A percentile compares a stretch with the other conserved stretches of the same genome.
These are phyloP conservation scores for Oreochromis aureus DNA, from an alignment of 2,113 vertebrate genomes.

Conservation along the genomic window DNA sequence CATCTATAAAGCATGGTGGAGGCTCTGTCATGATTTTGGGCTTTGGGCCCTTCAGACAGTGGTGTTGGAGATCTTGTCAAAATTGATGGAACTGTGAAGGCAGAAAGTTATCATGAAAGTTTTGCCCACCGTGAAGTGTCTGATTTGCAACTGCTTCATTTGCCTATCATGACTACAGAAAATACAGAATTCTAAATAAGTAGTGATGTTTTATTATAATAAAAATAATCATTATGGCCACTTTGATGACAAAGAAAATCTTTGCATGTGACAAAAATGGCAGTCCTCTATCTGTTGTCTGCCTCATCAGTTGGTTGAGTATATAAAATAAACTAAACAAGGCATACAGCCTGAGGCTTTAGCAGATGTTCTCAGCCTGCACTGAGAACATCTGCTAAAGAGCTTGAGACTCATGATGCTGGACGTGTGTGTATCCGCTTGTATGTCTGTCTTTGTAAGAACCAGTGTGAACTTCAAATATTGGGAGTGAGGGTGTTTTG, in stretches of 20 bases:
- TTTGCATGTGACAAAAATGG: neutral
- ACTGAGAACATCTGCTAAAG: conserved; percentile 29
- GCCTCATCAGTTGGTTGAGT: conserved; percentile 7
- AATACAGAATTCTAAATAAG: neutral
- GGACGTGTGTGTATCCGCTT: neutral
- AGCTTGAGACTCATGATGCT: neutral
- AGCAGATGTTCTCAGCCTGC: neutral
- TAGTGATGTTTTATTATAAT: neutral
- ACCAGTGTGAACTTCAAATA: neutral
- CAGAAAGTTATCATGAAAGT: neutral
- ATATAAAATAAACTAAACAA: conserved; percentile 12
- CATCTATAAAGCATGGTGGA: neutral
- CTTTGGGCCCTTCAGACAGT: neutral
- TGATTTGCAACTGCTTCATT: neutral
- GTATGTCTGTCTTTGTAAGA: neutral
- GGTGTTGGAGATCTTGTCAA: neutral
- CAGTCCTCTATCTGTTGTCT: neutral
- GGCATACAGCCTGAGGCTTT: neutral
- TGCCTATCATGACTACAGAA: neutral
- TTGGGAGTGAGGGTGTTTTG: neutral
- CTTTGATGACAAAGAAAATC: neutral
- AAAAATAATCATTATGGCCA: neutral
- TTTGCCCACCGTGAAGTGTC: neutral
- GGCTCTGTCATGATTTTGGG: neutral
- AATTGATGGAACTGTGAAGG: neutral